These are phyloP conservation scores for Phycodurus eques DNA, from an alignment of 2,113 vertebrate genomes.

Conservation along the genomic window DNA sequence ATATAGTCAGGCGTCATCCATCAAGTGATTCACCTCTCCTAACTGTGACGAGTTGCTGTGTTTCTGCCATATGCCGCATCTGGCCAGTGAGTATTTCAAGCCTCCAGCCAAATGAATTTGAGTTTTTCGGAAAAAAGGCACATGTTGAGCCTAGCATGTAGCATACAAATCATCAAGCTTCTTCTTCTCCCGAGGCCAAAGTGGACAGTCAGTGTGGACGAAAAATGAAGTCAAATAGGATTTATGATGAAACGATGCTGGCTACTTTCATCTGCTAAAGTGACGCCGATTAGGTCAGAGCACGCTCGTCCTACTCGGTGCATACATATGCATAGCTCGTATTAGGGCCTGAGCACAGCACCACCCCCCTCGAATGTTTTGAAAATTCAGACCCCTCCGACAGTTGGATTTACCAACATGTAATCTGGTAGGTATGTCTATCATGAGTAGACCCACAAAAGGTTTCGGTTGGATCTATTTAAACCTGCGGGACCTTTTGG, in stretches of 20 bases:
- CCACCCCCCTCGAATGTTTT: no score
- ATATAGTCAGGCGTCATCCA: not conserved
- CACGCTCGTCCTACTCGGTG: not conserved
- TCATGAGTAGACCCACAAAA: no score
- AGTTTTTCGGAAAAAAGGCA: not conserved
- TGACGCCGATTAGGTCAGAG: not conserved
- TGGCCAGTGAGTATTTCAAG: not conserved
- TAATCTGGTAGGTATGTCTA: no score
- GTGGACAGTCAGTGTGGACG: not conserved
- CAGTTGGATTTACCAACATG: no score
- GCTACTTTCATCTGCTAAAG: not conserved
- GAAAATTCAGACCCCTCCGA: no score
- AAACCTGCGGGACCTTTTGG: no score
- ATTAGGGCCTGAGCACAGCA: no score
- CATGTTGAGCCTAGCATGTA: not conserved
- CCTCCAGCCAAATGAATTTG: not conserved
- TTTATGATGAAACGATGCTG: not conserved
- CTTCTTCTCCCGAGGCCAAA: not conserved
- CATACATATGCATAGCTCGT: not conserved
- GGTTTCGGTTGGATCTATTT: no score
- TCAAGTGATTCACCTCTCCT: not conserved
- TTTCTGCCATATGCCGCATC: not conserved
- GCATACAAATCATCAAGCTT: not conserved
- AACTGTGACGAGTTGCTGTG: not conserved
- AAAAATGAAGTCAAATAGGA: not conserved